phyloP scores from a whole-genome alignment of 1,140 invertebrate species.

The Brachionus rotundiformis region DNA sequence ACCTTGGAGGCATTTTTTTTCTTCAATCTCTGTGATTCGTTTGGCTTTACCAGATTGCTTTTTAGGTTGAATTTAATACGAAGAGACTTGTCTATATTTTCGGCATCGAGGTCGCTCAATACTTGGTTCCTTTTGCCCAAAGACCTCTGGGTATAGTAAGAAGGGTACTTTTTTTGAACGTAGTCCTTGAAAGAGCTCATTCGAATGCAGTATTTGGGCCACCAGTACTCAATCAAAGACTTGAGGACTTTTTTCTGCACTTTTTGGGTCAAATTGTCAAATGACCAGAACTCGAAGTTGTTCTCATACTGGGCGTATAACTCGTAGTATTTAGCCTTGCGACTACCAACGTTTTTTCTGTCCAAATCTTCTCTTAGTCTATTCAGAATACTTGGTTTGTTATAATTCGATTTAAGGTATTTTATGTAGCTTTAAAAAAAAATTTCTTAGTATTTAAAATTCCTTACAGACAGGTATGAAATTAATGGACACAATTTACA shows the following conservation, averaged over 20 bases:
- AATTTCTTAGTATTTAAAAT: not conserved
- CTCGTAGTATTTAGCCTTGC: constrained; percentile 38
- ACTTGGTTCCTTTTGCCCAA: constrained; percentile 8
- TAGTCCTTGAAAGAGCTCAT: constrained; percentile 30
- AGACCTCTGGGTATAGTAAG: not conserved
- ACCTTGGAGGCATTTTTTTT: constrained; percentile 24
- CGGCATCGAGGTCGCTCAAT: constrained; percentile 28
- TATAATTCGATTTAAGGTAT: constrained; percentile 16
- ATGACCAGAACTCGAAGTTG: constrained; percentile 36
- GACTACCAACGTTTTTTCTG: not conserved
- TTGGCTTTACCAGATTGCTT: not conserved
- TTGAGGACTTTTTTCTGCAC: constrained; percentile 37
- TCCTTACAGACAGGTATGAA: not conserved
- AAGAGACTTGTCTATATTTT: constrained; percentile 43
- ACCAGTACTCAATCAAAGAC: constrained; percentile 29
- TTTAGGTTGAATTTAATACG: constrained; percentile 6
- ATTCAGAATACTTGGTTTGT: constrained; percentile 24
- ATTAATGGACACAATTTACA: not conserved
- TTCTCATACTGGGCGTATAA: constrained; percentile 42
- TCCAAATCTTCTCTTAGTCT: constrained; percentile 3
- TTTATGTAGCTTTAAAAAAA: constrained; percentile 39
- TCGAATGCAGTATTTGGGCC: constrained; percentile 48
- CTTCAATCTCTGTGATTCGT: not conserved
- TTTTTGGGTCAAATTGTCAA: not conserved
- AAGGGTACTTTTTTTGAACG: constrained; percentile 39